Conservation (phyloP, 2,888 invertebrate genomes). For the Acleris holmiana region DNA sequence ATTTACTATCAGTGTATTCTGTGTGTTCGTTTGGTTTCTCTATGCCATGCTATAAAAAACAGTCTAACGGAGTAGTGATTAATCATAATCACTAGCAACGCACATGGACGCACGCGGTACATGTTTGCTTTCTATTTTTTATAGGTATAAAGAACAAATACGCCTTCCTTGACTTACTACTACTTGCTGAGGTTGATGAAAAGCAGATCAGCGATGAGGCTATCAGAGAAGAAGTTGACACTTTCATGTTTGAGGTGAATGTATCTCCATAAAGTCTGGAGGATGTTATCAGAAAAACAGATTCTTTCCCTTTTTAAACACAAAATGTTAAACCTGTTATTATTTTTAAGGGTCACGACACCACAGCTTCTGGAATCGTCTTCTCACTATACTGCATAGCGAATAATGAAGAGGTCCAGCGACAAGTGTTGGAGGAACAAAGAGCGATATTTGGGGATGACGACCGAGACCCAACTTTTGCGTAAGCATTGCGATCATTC, state of each 20-base stretch:
- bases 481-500: conserved; percentile 50
- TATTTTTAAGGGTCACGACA: conserved; percentile 80
- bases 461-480: conserved; percentile 62
- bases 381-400: conserved; percentile 81
- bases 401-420: conserved; percentile 76
- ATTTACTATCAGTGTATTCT: too few relatives aligned
- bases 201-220: conserved; percentile 81
- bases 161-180: conserved; percentile 86
- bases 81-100: too few relatives aligned
- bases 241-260: conserved; percentile 87
- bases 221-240: conserved; percentile 88
- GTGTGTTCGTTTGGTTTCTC: too few relatives aligned
- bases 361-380: conserved; percentile 83
- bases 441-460: conserved; percentile 68
- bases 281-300: too few relatives aligned
- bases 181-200: conserved; percentile 83
- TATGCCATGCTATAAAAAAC: too few relatives aligned
- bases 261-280: too few relatives aligned
- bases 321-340: too few relatives aligned
- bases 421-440: conserved; percentile 79
- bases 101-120: too few relatives aligned
- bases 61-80: too few relatives aligned
- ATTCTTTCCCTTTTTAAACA: too few relatives aligned
- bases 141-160: conserved; percentile 28
- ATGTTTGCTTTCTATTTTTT: background rate